Conservation (phyloP, 2,113 vertebrate genomes). For the Stercorarius parasiticus region DNA sequence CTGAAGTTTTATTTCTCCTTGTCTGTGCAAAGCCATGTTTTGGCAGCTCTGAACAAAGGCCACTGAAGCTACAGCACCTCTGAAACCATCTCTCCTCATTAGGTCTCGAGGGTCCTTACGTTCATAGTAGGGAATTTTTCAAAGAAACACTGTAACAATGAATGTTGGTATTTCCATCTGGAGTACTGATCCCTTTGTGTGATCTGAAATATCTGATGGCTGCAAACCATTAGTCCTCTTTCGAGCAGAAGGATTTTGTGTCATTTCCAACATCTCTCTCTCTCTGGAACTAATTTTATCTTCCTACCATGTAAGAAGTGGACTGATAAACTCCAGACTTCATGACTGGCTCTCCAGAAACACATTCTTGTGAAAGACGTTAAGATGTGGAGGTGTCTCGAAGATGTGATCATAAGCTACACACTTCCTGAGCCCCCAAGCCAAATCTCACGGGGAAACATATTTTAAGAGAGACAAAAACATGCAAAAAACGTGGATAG, state of each 20-base stretch:
- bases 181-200: neutral
- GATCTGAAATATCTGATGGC: neutral
- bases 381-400: neutral
- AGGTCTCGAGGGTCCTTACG: neutral
- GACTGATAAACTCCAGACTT: constrained; percentile 45
- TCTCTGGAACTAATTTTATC: constrained; percentile 48
- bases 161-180: neutral
- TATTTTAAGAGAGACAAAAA: neutral
- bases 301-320: neutral
- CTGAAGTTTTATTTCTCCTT: neutral
- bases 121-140: neutral
- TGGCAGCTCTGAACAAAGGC: neutral
- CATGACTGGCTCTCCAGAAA: neutral
- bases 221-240: neutral
- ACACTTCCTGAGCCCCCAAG: neutral
- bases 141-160: neutral
- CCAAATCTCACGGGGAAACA: neutral
- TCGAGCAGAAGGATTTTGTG: neutral
- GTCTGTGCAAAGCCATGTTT: neutral
- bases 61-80: neutral
- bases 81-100: neutral
- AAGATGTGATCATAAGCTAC: neutral
- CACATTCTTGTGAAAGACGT: neutral
- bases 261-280: neutral
- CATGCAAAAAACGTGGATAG: neutral